Evolutionary conservation across 2,888 invertebrate species (phyloP), one percentile per base, ranked within the genome.

Genomic region (Hirudinaria manillensis): DNA sequence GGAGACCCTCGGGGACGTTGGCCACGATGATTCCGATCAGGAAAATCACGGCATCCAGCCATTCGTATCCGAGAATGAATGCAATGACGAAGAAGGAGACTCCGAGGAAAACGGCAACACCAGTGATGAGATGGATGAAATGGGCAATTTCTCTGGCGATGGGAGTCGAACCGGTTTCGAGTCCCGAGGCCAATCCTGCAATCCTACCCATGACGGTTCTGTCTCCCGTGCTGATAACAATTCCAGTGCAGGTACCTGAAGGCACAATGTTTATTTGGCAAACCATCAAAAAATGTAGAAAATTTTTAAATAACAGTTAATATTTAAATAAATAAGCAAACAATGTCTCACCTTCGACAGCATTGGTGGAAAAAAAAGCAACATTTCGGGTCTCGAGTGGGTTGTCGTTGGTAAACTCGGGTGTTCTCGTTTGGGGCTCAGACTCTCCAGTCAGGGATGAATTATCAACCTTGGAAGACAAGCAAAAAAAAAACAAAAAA

Each of bases 21-120:
- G 98, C 98, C 80, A 99, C 98, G 87, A 99, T 99, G 87, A 99
- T 98, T 78, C 98, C 98, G 86, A 99, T 99, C 77, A 87, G 81
- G 90, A 99, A 99, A 87, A 99, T 96, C 81, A 98, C 97, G 84
- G 98, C 97, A 86, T 98, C 98, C 82, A 99, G 89, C 97, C 97
- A 98, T 86, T 95, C 93, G 88, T 99, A 99, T 82, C 96, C 96
- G 81, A 99, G 90, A 84, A 95, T 83, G 87, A 99, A 94, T 78
- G 98, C 97, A 85, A 99, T 96, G 77, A 97, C 85, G 89, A 99
- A 99, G 90, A 99, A 98, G 66, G 96, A 92, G 45, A 99, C 92
- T 16, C 91, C 92, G 56, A 91, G 88, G 79, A 88, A 86, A 72
- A 91, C 89, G 0, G 90, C 90, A 65, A 91, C 80, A 93, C 94